These are phyloP conservation scores for Hippocampus guttulatus DNA, from an alignment of 2,113 vertebrate genomes.

Conservation along the genomic window DNA sequence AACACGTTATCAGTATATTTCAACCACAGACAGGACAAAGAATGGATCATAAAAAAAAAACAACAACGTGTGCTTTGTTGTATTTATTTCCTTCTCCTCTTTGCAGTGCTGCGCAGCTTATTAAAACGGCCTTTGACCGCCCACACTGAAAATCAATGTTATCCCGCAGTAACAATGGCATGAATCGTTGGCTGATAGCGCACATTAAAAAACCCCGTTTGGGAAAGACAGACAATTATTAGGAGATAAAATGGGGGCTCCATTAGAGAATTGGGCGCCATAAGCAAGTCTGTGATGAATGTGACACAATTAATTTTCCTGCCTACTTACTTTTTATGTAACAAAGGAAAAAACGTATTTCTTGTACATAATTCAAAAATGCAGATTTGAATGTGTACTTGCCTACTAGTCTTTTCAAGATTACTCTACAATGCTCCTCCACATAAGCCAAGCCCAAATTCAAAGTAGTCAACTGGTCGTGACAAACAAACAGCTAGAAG, in stretches of 20 bases:
- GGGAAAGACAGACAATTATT: slow-evolving; percentile 48
- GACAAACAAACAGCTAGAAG: too few relatives aligned
- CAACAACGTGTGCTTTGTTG: slow-evolving; percentile 48
- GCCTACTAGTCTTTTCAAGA: not conserved
- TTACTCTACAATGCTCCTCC: not conserved
- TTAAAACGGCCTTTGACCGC: slow-evolving; percentile 58
- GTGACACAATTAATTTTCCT: slow-evolving; percentile 29
- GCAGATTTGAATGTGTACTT: not conserved
- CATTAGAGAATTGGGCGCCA: slow-evolving; percentile 49
- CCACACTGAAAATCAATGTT: slow-evolving; percentile 67
- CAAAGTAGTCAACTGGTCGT: too few relatives aligned
- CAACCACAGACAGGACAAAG: slow-evolving; percentile 56
- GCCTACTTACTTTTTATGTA: not conserved
- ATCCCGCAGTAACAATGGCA: slow-evolving; percentile 60
- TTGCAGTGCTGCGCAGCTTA: slow-evolving; percentile 36
- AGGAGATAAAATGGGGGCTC: slow-evolving; percentile 25
- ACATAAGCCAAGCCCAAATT: too few relatives aligned
- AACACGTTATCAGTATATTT: slow-evolving; percentile 58
- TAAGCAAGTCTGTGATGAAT: slow-evolving; percentile 38
- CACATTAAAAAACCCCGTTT: slow-evolving; percentile 60
- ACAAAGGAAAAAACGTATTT: not conserved
- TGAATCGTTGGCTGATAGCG: slow-evolving; percentile 57
- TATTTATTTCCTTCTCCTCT: slow-evolving; percentile 50
- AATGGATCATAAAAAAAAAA: slow-evolving; percentile 53
- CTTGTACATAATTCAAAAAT: not conserved